phyloP scores from a whole-genome alignment of 2,113 vertebrate species.

The Merops nubicus region DNA sequence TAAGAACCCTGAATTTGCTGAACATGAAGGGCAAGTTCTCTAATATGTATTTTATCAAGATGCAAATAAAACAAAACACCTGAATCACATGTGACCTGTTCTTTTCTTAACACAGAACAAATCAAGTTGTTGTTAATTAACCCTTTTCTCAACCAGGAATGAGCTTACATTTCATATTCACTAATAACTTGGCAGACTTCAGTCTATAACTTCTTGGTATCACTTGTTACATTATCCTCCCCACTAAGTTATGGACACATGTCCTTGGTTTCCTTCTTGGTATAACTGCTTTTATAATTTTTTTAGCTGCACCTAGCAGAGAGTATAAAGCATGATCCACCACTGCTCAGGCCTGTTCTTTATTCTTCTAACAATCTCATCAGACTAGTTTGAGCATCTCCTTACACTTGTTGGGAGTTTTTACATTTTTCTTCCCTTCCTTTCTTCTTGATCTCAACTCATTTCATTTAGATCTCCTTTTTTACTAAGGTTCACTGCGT shows the following conservation, averaged over 20 bases:
- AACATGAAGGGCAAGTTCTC: background rate
- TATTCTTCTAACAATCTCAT: background rate
- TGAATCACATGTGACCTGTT: background rate
- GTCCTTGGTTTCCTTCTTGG: background rate
- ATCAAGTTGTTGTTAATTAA: rapidly evolving
- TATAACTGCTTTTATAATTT: background rate
- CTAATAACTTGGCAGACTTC: background rate
- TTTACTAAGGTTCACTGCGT: background rate
- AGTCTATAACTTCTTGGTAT: background rate
- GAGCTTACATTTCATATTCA: background rate
- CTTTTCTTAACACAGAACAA: background rate
- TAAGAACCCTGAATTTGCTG: background rate
- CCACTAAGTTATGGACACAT: background rate
- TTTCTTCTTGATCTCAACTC: background rate
- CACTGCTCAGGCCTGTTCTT: background rate
- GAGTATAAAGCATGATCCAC: background rate
- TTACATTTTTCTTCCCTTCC: background rate
- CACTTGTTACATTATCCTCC: background rate
- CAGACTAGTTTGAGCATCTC: background rate
- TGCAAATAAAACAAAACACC: background rate
- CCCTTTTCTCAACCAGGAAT: background rate
- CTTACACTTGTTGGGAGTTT: background rate
- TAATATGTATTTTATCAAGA: background rate
- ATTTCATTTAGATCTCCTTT: background rate
- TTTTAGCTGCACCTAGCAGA: background rate